phyloP scores from a whole-genome alignment of 2,113 vertebrate species.

The Ameiurus melas region DNA sequence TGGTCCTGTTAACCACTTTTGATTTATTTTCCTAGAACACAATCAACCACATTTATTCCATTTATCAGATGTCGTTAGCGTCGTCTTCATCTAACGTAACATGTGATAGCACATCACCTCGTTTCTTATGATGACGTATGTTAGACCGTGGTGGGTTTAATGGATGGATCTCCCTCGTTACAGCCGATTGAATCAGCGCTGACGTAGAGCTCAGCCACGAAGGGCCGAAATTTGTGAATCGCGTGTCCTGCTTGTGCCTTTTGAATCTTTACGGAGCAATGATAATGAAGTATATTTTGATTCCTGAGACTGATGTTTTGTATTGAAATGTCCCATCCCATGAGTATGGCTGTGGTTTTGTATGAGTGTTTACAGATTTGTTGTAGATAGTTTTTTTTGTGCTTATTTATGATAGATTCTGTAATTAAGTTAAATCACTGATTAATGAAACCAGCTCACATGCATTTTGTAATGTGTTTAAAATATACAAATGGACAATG shows the following conservation, averaged over 20 bases:
- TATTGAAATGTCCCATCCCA: conserved; percentile 33
- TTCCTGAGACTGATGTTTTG: conserved; percentile 34
- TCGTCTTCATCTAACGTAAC: not conserved
- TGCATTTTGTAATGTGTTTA: not conserved
- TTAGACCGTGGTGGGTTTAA: not conserved
- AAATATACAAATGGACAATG: not conserved
- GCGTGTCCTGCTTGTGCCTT: conserved; percentile 44
- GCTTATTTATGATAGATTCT: conserved; percentile 44
- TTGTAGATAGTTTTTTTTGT: conserved; percentile 25
- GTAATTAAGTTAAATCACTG: conserved; percentile 3
- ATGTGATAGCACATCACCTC: not conserved
- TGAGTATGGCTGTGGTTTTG: conserved; percentile 12
- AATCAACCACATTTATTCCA: too few species aligned
- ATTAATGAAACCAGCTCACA: conserved; percentile 3
- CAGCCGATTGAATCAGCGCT: not conserved
- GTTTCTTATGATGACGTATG: not conserved
- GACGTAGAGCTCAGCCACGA: not conserved
- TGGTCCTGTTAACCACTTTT: not conserved
- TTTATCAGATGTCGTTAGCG: not conserved
- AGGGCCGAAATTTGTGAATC: not conserved
- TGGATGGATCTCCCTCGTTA: not conserved
- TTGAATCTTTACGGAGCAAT: conserved; percentile 43
- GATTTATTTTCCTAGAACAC: too few species aligned
- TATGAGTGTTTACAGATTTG: not conserved
- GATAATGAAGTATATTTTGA: conserved; percentile 31